Evolutionary conservation across 2,888 invertebrate genomes (phyloP).

Genomic region (Mythimna albipuncta): DNA sequence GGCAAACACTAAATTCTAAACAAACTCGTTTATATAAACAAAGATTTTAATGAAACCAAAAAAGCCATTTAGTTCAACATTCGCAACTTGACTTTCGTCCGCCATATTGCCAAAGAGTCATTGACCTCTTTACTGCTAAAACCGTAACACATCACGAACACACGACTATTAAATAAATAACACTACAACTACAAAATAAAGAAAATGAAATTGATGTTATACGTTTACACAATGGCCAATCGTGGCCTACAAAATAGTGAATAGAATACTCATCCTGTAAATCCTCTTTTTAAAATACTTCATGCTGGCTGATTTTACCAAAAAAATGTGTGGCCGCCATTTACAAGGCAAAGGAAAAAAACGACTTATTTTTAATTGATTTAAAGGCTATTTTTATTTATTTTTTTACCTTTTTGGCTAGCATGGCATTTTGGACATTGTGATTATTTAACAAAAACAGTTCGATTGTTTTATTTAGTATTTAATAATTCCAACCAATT

Average conservation of each 20-base stretch:
- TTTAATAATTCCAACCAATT: too few species aligned
- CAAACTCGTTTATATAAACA: not conserved
- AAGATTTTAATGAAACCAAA: conserved; percentile 25
- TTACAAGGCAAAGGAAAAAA: not conserved
- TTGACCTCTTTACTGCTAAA: conserved; percentile 60
- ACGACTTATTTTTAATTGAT: not conserved
- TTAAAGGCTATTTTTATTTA: conserved; percentile 3
- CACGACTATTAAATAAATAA: conserved; percentile 43
- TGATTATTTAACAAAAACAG: not conserved
- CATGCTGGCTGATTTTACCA: not conserved
- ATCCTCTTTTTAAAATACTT: not conserved
- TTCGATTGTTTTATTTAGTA: too few species aligned
- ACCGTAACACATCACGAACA: conserved; percentile 57
- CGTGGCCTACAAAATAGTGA: not conserved
- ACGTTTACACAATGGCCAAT: conserved; percentile 28
- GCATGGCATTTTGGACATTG: not conserved
- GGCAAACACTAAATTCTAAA: too few species aligned
- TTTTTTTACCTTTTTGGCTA: conserved; percentile 1
- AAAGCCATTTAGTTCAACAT: conserved; percentile 29
- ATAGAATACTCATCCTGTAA: conserved; percentile 8
- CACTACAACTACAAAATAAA: conserved; percentile 20
- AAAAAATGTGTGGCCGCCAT: not conserved
- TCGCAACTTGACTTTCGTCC: conserved; percentile 41
- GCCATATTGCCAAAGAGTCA: conserved; percentile 54
- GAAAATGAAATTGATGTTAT: conserved; percentile 15